Evolutionary conservation across 2,888 invertebrate genomes (phyloP), one percentile per base, ranked within the genome.

Genomic region (Rotaria socialis): DNA sequence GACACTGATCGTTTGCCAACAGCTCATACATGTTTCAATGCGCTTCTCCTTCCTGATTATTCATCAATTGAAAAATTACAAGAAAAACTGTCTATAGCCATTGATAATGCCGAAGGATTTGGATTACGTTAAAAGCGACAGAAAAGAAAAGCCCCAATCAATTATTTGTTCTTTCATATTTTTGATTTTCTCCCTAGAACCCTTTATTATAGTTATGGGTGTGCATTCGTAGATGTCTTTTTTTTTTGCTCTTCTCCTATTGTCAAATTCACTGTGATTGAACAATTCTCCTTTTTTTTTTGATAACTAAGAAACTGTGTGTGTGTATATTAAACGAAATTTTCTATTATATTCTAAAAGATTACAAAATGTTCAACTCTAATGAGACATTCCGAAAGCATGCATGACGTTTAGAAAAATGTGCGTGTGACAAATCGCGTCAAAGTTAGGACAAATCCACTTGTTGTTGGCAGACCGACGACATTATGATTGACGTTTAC

Each of bases 11-110:
- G 96, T 87, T 92, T 97, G 88, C 97, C 97, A 84, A 96, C 96
- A 60, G 96, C 96, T 10, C 97, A 97, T 90, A 97, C 97, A 0
- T 97, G 97, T 92, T 97, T 96, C 92, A 97, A 97, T 90, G 95
- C 96, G 0, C 93, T 97, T 2, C 93, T 97, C 16, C 92, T 97
- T 88, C 97, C 97, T 0, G 96, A 96, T 90, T 97, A 97, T 90
- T 93, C 93, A 85, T 94, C 93, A 89, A 94, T 94, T 91, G 95
- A 95, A 86, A 96, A 96, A 91, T 93, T 97, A 14, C 93, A 94
- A 90, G 96, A 97, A 90, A 93, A 96, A 90, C 93, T 97, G 87
- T 93, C 96, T 89, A 97, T 96, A 92, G 97, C 97, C 85, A 96
- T 97, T 89, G 95, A 94, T 90, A 96, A 97, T 91, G 95, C 96